Evolutionary conservation across 2,797 vertebrate species (phyloP).

Genomic region (Lithobates sylvaticus): DNA sequence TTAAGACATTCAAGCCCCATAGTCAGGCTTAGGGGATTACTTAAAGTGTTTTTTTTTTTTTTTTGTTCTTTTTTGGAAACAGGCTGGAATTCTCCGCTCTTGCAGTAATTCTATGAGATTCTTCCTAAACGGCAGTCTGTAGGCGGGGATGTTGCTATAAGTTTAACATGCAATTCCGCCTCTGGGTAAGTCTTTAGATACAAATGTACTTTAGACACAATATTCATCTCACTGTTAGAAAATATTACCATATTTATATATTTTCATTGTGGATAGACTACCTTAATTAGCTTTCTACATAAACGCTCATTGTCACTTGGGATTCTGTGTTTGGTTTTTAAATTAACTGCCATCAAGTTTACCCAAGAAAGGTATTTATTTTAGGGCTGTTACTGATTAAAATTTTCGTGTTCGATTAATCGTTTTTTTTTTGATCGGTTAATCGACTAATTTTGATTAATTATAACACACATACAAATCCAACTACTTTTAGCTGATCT

Average conservation of each 20-base stretch:
- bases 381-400: too few relatives aligned
- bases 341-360: neutral
- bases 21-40: slow-evolving; percentile 82
- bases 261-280: neutral
- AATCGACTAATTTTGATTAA: too few relatives aligned
- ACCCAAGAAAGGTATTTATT: neutral
- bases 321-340: neutral
- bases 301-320: neutral
- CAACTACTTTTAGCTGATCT: too few relatives aligned
- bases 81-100: slow-evolving; percentile 72
- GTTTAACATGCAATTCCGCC: neutral
- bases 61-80: slow-evolving; percentile 66
- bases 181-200: neutral
- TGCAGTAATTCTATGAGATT: slow-evolving; percentile 69
- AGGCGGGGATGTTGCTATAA: slow-evolving; percentile 74
- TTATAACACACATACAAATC: too few relatives aligned
- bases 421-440: too few relatives aligned
- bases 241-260: neutral
- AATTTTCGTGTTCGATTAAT: too few relatives aligned
- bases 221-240: neutral
- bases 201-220: too few relatives aligned
- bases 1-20: slow-evolving; percentile 79
- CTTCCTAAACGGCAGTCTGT: slow-evolving; percentile 72
- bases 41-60: slow-evolving; percentile 73
- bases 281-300: neutral